Evolutionary conservation across 2,797 vertebrate species (phyloP), one percentile per base, ranked within the genome.

Genomic region (Schizothorax lantsangensis): DNA sequence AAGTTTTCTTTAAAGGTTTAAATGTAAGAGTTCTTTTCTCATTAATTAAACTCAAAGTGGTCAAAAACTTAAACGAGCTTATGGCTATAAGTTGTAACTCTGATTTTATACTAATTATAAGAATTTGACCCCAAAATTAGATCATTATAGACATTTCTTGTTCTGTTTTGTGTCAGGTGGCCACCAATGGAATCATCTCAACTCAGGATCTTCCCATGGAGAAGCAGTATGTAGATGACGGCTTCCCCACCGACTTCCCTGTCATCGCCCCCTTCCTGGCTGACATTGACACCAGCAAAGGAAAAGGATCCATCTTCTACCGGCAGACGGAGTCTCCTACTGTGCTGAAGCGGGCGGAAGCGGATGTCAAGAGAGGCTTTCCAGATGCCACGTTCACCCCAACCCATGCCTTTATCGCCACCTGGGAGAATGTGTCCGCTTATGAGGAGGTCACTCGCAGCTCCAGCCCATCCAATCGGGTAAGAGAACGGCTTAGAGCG

Each of bases 111-210:
- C 7, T 10, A 49, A 43, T 6, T 11, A 2, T n/a, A 78, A 57
- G 17, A 78, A 59, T n/a, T 40, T 59, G 19, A 43, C 23, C 21
- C 7, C 14, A 19, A 14, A 62, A 19, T 62, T 1, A 62, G 12
- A 62, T 43, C 64, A 23, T 36, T 36, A 69, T 33, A 30, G 26
- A 69, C 64, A 2, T 30, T 69, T 52, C 17, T 52, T 0, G 2
- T 38, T 19, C 9, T 26, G 47, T 82, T 40, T 71, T 26, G 64
- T 11, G 7, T 83, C 88, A 99, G 98, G 98, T 99, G 91, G 97
- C 97, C 78, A 99, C 98, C 93, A 99, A 99, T n/a, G 98, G 98
- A 40, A 96, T 99, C 94, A 96, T 99, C 92, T 99, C 98, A 79
- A 95, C 96, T 75, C 97, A 97, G 91, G 97, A 98, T 92, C 96